A percentile compares a stretch with the other conserved stretches of the same genome.
These are phyloP conservation scores for Tipula vernalis DNA, from an alignment of 2,888 invertebrate species.

Conservation along the genomic window DNA sequence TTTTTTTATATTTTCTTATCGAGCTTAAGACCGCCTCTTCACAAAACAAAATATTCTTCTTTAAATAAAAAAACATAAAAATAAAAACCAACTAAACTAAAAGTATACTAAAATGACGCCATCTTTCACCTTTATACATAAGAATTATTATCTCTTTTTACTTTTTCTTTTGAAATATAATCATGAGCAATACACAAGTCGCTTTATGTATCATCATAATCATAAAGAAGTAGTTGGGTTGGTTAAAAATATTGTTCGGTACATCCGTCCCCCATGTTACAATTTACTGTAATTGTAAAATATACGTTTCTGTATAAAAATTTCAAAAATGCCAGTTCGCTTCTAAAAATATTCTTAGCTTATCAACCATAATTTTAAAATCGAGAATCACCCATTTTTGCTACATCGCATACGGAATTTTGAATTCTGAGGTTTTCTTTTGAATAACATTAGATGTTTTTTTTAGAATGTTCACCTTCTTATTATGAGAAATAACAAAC, in stretches of 20 bases:
- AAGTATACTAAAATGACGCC: neutral
- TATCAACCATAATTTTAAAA: too few relatives aligned
- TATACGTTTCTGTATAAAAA: too few relatives aligned
- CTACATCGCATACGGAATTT: too few relatives aligned
- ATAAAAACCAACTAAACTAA: neutral
- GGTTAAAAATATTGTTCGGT: neutral
- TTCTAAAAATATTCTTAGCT: too few relatives aligned
- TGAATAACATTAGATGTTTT: too few relatives aligned
- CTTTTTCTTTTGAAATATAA: neutral
- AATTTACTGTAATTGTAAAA: too few relatives aligned
- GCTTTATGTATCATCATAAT: neutral
- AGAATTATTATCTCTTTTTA: neutral
- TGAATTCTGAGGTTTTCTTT: too few relatives aligned
- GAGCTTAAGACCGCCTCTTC: neutral
- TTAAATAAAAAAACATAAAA: neutral
- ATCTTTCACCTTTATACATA: neutral
- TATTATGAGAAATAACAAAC: too few relatives aligned
- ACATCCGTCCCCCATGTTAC: too few relatives aligned
- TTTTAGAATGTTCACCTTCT: too few relatives aligned
- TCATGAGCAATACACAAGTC: neutral
- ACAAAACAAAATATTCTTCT: neutral
- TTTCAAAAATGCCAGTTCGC: too few relatives aligned
- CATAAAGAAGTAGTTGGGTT: neutral
- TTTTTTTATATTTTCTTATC: neutral
- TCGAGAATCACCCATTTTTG: too few relatives aligned